Percentiles rank a stretch among this genome's conserved stretches.
Conservation (phyloP, 2,888 invertebrate genomes). For the Acleris emargana region DNA sequence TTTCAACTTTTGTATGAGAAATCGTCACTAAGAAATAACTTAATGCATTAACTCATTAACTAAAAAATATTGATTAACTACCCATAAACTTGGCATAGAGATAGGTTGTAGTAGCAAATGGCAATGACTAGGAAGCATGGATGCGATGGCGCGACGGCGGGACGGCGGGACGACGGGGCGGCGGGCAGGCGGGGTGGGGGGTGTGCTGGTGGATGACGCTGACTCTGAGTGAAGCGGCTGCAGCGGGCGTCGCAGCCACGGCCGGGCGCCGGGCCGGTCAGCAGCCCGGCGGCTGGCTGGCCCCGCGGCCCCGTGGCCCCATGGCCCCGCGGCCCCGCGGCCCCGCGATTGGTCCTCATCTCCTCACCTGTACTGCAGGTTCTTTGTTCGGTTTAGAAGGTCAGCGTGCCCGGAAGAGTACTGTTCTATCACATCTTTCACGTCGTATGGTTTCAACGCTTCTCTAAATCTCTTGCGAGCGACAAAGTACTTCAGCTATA, state of each 20-base stretch:
- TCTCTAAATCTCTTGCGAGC: slow-evolving; percentile 96
- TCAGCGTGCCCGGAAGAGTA: slow-evolving; percentile 95
- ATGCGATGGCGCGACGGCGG: slow-evolving; percentile 11
- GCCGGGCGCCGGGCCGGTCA: not conserved
- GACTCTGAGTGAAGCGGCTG: slow-evolving; percentile 51
- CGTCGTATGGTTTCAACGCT: slow-evolving; percentile 96
- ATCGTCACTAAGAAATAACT: too few relatives aligned
- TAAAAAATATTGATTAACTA: too few relatives aligned
- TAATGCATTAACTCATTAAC: too few relatives aligned
- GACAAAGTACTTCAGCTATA: slow-evolving; percentile 94
- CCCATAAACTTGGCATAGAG: not conserved
- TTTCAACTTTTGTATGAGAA: too few relatives aligned
- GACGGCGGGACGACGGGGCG: slow-evolving; percentile 19
- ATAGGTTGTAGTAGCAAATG: slow-evolving; percentile 30
- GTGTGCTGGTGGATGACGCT: slow-evolving; percentile 21
- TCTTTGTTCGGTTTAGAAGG: slow-evolving; percentile 93
- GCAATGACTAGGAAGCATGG: slow-evolving; percentile 32
- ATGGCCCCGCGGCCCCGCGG: slow-evolving; percentile 14
- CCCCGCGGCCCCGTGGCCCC: slow-evolving; percentile 1
- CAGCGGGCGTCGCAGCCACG: slow-evolving; percentile 15
- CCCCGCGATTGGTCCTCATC: slow-evolving; percentile 39
- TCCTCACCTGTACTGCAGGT: slow-evolving; percentile 91
- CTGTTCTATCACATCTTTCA: slow-evolving; percentile 97
- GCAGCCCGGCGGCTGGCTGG: not conserved
- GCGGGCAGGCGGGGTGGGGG: slow-evolving; percentile 3